Base-by-base conservation (phyloP, 2,888 invertebrate species). In the Eustalomyia histrio region DNA sequence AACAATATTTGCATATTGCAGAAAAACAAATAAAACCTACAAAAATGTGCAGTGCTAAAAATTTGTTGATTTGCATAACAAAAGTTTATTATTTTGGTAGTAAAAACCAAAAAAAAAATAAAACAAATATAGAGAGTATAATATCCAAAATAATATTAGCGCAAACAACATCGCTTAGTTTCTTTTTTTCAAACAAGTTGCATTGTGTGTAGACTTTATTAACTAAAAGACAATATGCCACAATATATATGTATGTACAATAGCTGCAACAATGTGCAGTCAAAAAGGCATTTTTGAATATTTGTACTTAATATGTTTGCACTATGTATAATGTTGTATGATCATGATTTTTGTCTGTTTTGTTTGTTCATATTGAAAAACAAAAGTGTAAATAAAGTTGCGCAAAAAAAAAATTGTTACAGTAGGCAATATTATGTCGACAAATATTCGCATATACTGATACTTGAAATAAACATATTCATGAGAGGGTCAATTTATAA, bases 321-420 rank as follows among this genome's bases (percentile, higher is more conserved):
- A n/a, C n/a, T 29, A 29, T 29, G 6, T 29, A 7, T 29, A 64
- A 67, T 72, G 60, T 21, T 24, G 60, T 55, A 61, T 78, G 72
- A 73, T 78, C 78, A 78, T 78, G 78, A 78, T 67, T 67, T 78
- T 73, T 47, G n/a, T n/a, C n/a, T n/a, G n/a, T 47, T 2, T 47
- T 47, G 12, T 47, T 47, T 47, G 14, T 47, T 67, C 43, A 60
- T 63, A 71, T 72, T 79, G 76, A 83, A 74, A 79, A 80, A 76
- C 76, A 83, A 84, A 83, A 82, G 83, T 83, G 83, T 83, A 83
- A 84, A 84, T 83, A 84, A 80, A 82, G 83, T 83, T 84, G 82
- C 83, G 84, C 83, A 83, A 83, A 83, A 47, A 50, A 64, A 65
- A 14, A 61, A 60, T 29, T 65, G 78, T 74, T 81, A 67, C 78